phyloP scores from a whole-genome alignment of 2,113 vertebrate species.

The Nannobrachium achirus region DNA sequence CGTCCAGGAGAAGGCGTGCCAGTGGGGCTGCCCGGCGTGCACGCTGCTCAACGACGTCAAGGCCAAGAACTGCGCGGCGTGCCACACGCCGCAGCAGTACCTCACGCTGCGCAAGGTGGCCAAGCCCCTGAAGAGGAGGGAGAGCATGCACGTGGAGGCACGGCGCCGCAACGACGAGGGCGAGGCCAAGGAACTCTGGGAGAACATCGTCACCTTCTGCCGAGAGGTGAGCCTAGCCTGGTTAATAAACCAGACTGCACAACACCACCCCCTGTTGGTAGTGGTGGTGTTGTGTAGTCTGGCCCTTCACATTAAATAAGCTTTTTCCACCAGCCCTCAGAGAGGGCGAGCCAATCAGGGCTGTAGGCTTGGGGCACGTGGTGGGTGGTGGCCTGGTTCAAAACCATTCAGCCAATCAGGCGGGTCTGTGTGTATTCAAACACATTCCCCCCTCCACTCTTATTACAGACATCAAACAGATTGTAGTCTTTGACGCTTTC shows the following conservation, averaged over 20 bases:
- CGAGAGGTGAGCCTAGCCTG: conserved; percentile 85
- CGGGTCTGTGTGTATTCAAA: too few species aligned
- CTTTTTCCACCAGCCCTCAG: too few species aligned
- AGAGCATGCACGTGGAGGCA: conserved; percentile 95
- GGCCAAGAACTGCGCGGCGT: conserved; percentile 90
- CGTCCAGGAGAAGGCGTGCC: conserved; percentile 73
- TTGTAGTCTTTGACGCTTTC: too few species aligned
- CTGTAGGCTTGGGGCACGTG: too few species aligned
- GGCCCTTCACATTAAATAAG: background rate
- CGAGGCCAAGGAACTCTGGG: conserved; percentile 96
- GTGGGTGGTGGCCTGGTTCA: too few species aligned
- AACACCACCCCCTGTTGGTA: background rate
- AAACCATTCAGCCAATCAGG: too few species aligned
- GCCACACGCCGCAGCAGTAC: conserved; percentile 93
- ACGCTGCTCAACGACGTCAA: conserved; percentile 90
- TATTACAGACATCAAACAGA: too few species aligned
- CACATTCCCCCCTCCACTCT: too few species aligned
- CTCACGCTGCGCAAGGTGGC: conserved; percentile 83
- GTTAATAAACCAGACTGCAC: background rate
- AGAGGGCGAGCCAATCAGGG: too few species aligned
- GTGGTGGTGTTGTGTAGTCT: background rate
- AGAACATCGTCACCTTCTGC: conserved; percentile 96
- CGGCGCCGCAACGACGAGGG: conserved; percentile 92
- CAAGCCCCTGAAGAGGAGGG: conserved; percentile 87
- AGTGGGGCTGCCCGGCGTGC: conserved; percentile 94